Evolutionary conservation across 2,113 vertebrate species (phyloP).

Genomic region (Pleuronectes platessa): DNA sequence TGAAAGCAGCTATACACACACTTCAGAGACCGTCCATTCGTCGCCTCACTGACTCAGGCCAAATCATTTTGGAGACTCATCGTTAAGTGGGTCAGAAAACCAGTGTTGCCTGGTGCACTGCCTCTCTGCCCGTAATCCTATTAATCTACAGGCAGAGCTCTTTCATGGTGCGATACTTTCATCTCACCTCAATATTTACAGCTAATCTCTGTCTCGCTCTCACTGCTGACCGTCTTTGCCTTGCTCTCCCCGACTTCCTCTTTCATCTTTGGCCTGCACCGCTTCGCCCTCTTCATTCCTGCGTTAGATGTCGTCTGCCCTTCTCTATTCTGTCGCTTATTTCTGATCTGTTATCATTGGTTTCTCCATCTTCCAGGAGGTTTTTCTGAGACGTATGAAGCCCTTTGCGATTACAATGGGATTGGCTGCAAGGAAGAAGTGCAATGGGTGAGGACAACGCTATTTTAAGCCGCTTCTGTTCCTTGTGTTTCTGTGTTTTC

Average conservation of each 20-base stretch:
- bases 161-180: constrained; percentile 65
- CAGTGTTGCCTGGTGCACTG: constrained; percentile 36
- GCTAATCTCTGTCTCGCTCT: constrained; percentile 11
- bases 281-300: not conserved
- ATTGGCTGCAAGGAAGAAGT: constrained; percentile 87
- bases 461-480: not conserved
- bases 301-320: not conserved
- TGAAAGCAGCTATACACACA: constrained; percentile 7
- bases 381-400: constrained; percentile 85
- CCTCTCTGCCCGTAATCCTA: constrained; percentile 55
- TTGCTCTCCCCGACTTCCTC: constrained; percentile 20
- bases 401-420: constrained; percentile 85
- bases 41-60: constrained; percentile 21
- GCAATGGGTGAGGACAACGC: constrained; percentile 80
- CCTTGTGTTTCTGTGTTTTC: constrained; percentile 19
- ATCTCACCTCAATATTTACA: constrained; percentile 64
- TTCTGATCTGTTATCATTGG: constrained; percentile 17
- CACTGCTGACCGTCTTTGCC: constrained; percentile 11
- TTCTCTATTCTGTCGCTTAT: not conserved
- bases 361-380: constrained; percentile 74
- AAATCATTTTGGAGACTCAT: constrained; percentile 35
- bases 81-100: constrained; percentile 61
- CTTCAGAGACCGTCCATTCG: not conserved
- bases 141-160: constrained; percentile 62
- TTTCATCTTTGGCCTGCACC: constrained; percentile 51